phyloP scores from a whole-genome alignment of 2,888 invertebrate genomes.

The Ophion obscuratus region DNA sequence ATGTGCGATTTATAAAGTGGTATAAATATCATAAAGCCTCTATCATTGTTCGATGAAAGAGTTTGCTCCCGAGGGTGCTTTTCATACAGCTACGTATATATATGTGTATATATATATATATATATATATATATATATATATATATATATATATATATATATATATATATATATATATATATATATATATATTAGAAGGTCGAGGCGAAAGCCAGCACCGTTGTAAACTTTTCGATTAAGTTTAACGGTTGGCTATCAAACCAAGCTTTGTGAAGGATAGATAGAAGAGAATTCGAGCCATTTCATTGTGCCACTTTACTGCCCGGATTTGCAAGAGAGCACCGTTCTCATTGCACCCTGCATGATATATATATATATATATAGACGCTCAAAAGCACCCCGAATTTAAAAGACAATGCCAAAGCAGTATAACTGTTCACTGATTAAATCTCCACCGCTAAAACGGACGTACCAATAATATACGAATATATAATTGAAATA shows the following conservation, averaged over 20 bases:
- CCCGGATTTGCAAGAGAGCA: constrained; percentile 44
- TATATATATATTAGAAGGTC: neutral
- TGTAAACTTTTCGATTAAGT: constrained; percentile 65
- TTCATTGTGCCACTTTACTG: constrained; percentile 56
- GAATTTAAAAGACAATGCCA: constrained; percentile 7
- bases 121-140: no score
- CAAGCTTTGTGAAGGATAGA: constrained; percentile 34
- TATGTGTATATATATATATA: neutral
- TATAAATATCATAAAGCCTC: constrained; percentile 15
- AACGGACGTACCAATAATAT: neutral
- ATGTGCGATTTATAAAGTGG: neutral
- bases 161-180: neutral
- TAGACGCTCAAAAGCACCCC: neutral
- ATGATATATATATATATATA: neutral
- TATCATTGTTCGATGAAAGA: constrained; percentile 33
- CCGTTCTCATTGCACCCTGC: constrained; percentile 18
- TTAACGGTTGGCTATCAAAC: constrained; percentile 62
- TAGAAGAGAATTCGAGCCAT: constrained; percentile 26
- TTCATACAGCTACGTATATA: neutral
- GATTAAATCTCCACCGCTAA: no score
- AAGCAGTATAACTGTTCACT: neutral
- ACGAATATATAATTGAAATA: neutral
- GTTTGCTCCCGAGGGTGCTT: constrained; percentile 32
- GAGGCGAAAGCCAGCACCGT: constrained; percentile 17
- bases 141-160: neutral